Percentiles rank a stretch among this genome's conserved stretches.
phyloP scores from a whole-genome alignment of 2,113 vertebrate genomes.

The Tenrec ecaudatus region DNA sequence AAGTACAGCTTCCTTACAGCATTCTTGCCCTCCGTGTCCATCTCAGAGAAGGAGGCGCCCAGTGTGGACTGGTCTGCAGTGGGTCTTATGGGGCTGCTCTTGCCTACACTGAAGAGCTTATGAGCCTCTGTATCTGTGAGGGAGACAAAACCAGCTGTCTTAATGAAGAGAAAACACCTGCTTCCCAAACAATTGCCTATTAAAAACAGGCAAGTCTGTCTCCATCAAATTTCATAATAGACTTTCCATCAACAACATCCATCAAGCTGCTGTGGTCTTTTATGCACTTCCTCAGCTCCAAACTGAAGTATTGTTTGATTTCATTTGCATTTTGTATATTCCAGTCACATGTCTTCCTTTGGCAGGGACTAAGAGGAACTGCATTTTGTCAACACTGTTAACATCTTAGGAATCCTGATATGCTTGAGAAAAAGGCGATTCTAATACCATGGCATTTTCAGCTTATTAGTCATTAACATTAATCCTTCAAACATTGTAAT shows the following conservation, averaged over 20 bases:
- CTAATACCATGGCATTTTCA: slow-evolving; percentile 15
- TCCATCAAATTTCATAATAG: not conserved
- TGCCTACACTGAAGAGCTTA: not conserved
- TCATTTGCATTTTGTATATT: slow-evolving; percentile 23
- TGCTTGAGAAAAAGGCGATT: not conserved
- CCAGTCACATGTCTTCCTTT: not conserved
- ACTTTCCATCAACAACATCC: not conserved
- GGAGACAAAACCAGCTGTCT: slow-evolving; percentile 47
- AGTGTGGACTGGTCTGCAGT: slow-evolving; percentile 1
- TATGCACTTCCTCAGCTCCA: not conserved
- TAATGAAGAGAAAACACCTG: slow-evolving; percentile 46
- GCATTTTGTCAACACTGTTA: not conserved
- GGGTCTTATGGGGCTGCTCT: not conserved
- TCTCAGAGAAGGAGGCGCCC: slow-evolving; percentile 63
- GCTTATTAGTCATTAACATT: slow-evolving; percentile 13
- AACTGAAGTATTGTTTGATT: not conserved
- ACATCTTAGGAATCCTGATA: slow-evolving; percentile 30
- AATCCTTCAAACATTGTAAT: slow-evolving; percentile 28
- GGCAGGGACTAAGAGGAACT: slow-evolving; percentile 23
- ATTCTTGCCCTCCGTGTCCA: slow-evolving; percentile 70
- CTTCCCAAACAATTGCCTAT: slow-evolving; percentile 46
- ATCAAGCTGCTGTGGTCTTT: not conserved
- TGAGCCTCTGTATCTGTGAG: slow-evolving; percentile 61
- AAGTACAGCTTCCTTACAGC: slow-evolving; percentile 87
- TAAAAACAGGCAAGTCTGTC: not conserved